Base-by-base conservation (phyloP, 1,140 invertebrate species). In the Drosophila punjabiensis region DNA sequence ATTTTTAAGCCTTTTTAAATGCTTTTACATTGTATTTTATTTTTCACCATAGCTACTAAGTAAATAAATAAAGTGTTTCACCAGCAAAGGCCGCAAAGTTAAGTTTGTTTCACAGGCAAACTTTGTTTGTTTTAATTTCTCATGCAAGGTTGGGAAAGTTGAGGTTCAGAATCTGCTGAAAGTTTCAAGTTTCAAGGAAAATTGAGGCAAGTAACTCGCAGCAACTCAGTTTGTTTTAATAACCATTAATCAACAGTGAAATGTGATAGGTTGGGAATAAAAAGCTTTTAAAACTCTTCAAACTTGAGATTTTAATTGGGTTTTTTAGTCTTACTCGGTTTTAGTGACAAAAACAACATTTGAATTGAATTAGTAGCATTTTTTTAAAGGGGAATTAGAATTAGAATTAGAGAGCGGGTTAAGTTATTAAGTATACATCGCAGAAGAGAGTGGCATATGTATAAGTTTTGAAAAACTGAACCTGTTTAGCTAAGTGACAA, bases 401-500 rank as follows among this genome's bases (percentile, higher is more conserved):
- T n/a, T n/a, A n/a, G 13, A 68, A 56, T 37, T 52, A 43, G 24
- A 58, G 60, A 82, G 62, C 79, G 62, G 35, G 55, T 24, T 58
- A 24, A 73, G 60, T 62, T 69, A 74, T 33, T 50, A 61, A 74
- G 67, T 56, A 58, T 66, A 86, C 52, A 93, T 82, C 20, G 55
- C 35, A 93, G 5, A 76, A 77, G 43, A 77, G 43, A 43, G 52
- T 58, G 55, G 33, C 52, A 67, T 55, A 39, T 68, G 66, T 64
- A 78, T 50, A 81, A 81, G 52, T 63, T 58, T 76, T n/a, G n/a
- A 43, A 83, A 43, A 83, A 82, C 80, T 91, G 87, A 97, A 98
- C 98, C 97, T 98, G 97, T 96, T 99, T 99, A 86, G 98, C 98
- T 94, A 99, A 96, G 95, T 99, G 98, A 95, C 98, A 99, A 94